Evolutionary conservation across 2,797 vertebrate genomes (phyloP), one percentile per base, ranked within the genome.

Genomic region (Hypotaenidia okinawae): DNA sequence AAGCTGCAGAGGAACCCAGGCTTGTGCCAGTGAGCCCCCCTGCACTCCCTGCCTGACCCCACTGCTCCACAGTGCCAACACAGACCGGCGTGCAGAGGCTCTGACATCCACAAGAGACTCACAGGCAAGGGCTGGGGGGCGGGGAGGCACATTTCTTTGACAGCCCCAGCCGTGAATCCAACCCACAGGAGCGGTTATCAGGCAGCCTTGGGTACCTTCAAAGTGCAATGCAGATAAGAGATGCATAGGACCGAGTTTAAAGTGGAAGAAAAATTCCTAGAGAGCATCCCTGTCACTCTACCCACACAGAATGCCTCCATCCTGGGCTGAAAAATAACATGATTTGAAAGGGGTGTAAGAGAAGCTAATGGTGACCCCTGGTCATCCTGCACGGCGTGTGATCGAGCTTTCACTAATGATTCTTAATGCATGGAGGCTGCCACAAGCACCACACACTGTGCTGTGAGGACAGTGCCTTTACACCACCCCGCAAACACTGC

Each of bases 381-480:
- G 35, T 13, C 90, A 61, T 4, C 55, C 5, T 13, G 21, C 12
- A 27, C 1, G 3, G 35, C 39, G 32, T 9, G 35, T 4, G 57
- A 22, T 1, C 23, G 10, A 13, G 68, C 11, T 57, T 28, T 10
- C 81, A 7, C 41, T 21, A 16, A 24, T 2, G 33, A 23, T 15
- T 10, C 16, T n/a, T 11, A 19, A 7, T 1, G 30, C 21, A 33
- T 3, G n/a, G 1, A 12, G 30, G 6, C 54, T 4, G 39, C 54
- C 27, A 45, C 54, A 30, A 37, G 8, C 67, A 4, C 4, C n/a
- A 8, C 17, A 8, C 22, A 9, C 47, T 39, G 13, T 27, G 45
- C 37, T 16, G 7, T 8, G 3, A 6, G 14, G 32, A 6, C 2
- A 19, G 64, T 3, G 25, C 52, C 51, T 30, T 5, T 3, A 8